Conservation (phyloP, 2,113 vertebrate genomes). For the Montifringilla adamsi region DNA sequence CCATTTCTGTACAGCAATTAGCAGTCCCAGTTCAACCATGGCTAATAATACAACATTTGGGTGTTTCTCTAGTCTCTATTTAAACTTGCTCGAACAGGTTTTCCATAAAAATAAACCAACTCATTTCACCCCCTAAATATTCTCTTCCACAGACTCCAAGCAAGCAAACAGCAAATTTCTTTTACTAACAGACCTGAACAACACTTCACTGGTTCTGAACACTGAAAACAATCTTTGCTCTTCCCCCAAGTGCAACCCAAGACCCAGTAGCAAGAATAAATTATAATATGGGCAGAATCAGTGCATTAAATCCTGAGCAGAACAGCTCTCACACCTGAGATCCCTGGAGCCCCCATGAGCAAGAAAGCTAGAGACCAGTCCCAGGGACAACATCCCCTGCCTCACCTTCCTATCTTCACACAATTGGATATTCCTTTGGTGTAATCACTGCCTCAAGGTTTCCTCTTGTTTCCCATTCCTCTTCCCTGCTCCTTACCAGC, state of each 20-base stretch:
- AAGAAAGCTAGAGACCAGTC: not conserved
- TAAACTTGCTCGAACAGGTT: not conserved
- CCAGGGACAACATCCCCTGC: not conserved
- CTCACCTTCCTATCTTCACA: not conserved
- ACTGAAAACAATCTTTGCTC: not conserved
- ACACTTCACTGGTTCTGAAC: not conserved
- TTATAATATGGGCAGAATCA: rapidly evolving
- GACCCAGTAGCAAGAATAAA: not conserved
- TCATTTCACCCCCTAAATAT: not conserved
- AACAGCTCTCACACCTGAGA: not conserved
- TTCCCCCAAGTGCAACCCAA: not conserved
- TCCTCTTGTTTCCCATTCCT: not conserved
- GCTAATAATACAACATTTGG: not conserved
- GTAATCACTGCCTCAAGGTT: not conserved
- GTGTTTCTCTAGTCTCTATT: rapidly evolving
- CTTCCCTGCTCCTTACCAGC: not conserved
- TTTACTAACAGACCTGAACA: rapidly evolving
- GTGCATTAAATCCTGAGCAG: not conserved
- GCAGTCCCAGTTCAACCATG: not conserved
- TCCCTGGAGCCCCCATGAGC: rapidly evolving
- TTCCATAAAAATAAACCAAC: not conserved
- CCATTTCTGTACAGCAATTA: not conserved
- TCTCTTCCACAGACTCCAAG: rapidly evolving
- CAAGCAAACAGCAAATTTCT: not conserved
- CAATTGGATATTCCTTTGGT: not conserved